Base-by-base conservation (phyloP, 2,888 invertebrate genomes). In the Hirtodrosophila cameraria region DNA sequence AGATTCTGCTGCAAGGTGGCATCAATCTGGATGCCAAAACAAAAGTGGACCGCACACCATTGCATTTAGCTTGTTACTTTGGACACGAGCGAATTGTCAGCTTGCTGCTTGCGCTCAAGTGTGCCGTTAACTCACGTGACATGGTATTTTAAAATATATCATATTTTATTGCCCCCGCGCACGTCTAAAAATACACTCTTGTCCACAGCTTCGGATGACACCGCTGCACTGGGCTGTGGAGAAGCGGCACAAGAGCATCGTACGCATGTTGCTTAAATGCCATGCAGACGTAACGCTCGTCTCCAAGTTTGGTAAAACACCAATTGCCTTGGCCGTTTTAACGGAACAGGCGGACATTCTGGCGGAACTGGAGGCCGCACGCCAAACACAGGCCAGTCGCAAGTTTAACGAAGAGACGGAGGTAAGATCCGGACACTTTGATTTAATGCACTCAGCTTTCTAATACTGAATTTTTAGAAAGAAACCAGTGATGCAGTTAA, bases 151-250 rank as follows among this genome's bases (percentile, higher is more conserved):
- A 3, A 18, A 18, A 18, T 18, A 18, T 18, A 18, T n/a, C n/a
- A 18, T 18, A 18, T 18, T 18, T 4, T 5, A 3, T 23, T 23
- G 8, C n/a, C n/a, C n/a, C n/a, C n/a, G n/a, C n/a, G n/a, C n/a
- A n/a, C n/a, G n/a, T n/a, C n/a, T n/a, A n/a, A n/a, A n/a, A n/a
- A n/a, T n/a, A n/a, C n/a, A 27, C 50, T 8, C 16, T 45, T 38
- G 15, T 69, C 46, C 35, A 38, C 85, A 96, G 96, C 91, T 96
- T 12, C 93, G 94, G 84, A 96, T 96, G 97, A 97, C 97, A 33
- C 97, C 98, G 30, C 92, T 98, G 55, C 98, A 98, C 92, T 98
- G 98, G 98, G 97, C 98, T 4, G 95, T 95, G 33, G 96, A 96
- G 91, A 94, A 95, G 82, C 94, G 95, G 0, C 95, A 97, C 91